Conservation (phyloP, 1,140 invertebrate genomes). For the Diabrotica undecimpunctata region DNA sequence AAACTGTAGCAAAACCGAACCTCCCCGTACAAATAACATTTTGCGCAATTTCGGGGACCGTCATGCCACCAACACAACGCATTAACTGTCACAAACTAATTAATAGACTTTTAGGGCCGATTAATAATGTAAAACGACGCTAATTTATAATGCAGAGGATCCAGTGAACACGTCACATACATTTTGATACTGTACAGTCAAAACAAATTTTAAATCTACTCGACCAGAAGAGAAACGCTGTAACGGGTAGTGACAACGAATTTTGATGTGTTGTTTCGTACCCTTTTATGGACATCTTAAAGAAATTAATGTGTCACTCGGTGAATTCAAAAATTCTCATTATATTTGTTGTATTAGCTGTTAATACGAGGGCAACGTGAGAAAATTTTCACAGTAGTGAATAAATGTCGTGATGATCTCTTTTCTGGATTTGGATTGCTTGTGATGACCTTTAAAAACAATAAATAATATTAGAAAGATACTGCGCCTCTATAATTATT, state of each 20-base stretch:
- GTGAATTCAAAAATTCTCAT: too few species aligned
- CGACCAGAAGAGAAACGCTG: neutral
- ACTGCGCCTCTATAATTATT: too few species aligned
- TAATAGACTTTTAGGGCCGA: slow-evolving; percentile 21
- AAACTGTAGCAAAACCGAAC: too few species aligned
- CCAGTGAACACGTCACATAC: slow-evolving; percentile 19
- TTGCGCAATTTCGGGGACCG: neutral
- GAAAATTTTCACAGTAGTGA: too few species aligned
- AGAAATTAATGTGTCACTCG: neutral
- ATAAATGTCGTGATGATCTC: too few species aligned
- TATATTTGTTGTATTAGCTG: neutral
- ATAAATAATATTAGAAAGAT: too few species aligned
- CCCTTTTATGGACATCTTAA: too few species aligned
- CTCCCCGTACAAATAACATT: neutral
- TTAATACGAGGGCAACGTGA: too few species aligned
- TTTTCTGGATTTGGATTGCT: too few species aligned
- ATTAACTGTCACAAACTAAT: slow-evolving; percentile 24
- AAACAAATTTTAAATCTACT: slow-evolving; percentile 8
- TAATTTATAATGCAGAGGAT: slow-evolving; percentile 18
- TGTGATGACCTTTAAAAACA: too few species aligned
- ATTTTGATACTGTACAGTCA: slow-evolving; percentile 11
- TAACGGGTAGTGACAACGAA: too few species aligned
- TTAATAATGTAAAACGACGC: slow-evolving; percentile 23
- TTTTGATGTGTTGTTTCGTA: too few species aligned
- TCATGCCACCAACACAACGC: neutral